These are phyloP conservation scores for Riparia riparia DNA, from an alignment of 2,113 vertebrate genomes.

Conservation along the genomic window DNA sequence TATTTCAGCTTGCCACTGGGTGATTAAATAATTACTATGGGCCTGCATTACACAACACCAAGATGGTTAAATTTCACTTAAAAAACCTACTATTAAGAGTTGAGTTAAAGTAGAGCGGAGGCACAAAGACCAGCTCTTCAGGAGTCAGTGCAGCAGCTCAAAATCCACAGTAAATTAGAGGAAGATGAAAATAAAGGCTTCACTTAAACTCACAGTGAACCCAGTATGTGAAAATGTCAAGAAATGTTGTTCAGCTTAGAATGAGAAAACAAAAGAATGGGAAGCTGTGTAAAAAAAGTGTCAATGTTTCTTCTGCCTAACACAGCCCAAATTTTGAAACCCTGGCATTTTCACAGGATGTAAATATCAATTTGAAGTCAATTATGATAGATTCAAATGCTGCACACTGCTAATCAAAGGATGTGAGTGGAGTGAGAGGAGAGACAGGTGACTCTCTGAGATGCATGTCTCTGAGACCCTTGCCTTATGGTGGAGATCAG, in stretches of 20 bases:
- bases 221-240: neutral
- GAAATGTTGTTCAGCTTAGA: neutral
- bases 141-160: neutral
- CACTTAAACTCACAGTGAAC: neutral
- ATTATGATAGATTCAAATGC: neutral
- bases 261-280: neutral
- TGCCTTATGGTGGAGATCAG: neutral
- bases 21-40: neutral
- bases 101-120: neutral
- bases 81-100: neutral
- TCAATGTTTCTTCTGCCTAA: neutral
- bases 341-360: neutral
- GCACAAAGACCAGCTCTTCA: neutral
- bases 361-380: neutral
- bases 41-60: neutral
- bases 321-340: neutral
- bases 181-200: neutral
- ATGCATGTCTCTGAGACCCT: neutral
- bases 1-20: neutral
- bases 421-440: neutral
- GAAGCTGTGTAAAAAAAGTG: neutral
- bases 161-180: neutral
- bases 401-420: neutral
- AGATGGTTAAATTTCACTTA: neutral
- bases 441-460: neutral